These are phyloP conservation scores for Platyrinchus mystaceus DNA, from an alignment of 2,797 vertebrate genomes.

Conservation along the genomic window DNA sequence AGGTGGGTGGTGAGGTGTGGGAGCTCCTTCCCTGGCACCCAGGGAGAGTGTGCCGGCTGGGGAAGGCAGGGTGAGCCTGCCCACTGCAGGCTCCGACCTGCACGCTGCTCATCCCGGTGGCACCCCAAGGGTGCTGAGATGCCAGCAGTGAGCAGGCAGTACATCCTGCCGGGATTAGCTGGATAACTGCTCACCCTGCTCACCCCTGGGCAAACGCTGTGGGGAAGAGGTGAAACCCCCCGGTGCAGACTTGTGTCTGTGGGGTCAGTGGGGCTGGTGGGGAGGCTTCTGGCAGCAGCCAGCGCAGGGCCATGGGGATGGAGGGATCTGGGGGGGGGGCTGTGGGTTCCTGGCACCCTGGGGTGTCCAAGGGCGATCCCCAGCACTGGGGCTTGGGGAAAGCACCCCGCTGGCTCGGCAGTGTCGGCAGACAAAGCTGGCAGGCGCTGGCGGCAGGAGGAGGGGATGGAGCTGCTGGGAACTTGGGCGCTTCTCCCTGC, in stretches of 20 bases:
- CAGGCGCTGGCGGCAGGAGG: background rate
- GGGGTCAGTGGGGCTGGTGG: background rate
- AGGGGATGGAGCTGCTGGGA: conserved; percentile 4
- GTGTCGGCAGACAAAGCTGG: conserved; percentile 6
- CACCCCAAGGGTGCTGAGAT: background rate
- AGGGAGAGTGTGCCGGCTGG: background rate
- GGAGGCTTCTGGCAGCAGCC: background rate
- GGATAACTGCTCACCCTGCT: rapidly evolving
- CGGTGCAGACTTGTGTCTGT: background rate
- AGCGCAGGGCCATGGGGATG: rapidly evolving
- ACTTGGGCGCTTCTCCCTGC: background rate
- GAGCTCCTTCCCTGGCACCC: background rate
- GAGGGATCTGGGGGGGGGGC: rapidly evolving
- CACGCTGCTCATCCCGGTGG: rapidly evolving
- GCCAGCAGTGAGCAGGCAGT: rapidly evolving
- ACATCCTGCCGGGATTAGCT: rapidly evolving
- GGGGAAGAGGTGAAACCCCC: background rate
- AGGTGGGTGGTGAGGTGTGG: rapidly evolving
- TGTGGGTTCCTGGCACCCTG: background rate
- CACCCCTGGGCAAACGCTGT: rapidly evolving
- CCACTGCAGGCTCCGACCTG: background rate
- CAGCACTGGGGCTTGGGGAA: background rate
- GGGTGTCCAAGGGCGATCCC: rapidly evolving
- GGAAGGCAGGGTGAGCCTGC: background rate
- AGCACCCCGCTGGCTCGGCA: background rate